Percentiles rank a stretch among this genome's conserved stretches.
phyloP scores from a whole-genome alignment of 2,113 vertebrate genomes.

The Pterophyllum scalare region DNA sequence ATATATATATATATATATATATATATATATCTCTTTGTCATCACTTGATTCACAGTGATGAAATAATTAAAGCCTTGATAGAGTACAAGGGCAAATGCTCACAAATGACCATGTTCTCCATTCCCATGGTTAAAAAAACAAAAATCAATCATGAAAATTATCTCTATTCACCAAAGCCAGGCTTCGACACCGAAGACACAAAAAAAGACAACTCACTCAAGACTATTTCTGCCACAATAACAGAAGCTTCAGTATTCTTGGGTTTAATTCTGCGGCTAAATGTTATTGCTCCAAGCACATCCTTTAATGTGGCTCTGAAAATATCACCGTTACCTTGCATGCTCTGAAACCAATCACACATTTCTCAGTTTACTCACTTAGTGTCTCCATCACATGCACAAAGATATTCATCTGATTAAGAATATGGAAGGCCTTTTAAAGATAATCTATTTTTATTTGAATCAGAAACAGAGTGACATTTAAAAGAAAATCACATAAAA shows the following conservation, averaged over 20 bases:
- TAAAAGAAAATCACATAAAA: constrained; percentile 3
- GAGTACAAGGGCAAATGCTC: constrained; percentile 32
- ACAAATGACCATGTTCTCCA: constrained; percentile 32
- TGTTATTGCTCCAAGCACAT: constrained; percentile 35
- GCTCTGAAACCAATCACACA: constrained; percentile 18
- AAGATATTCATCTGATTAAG: constrained; percentile 36
- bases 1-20: no score
- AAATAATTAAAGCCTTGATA: constrained; percentile 45
- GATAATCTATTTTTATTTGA: constrained; percentile 33
- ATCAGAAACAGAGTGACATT: constrained; percentile 30
- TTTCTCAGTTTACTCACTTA: constrained; percentile 8
- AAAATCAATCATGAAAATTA: constrained; percentile 46
- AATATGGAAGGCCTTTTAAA: constrained; percentile 25
- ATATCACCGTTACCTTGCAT: constrained; percentile 31
- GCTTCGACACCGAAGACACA: constrained; percentile 1
- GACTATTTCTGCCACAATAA: constrained; percentile 8
- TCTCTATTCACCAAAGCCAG: constrained; percentile 1
- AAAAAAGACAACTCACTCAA: not conserved
- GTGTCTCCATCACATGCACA: not conserved
- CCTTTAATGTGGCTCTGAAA: constrained; percentile 39
- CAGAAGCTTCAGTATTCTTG: not conserved
- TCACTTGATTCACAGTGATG: constrained; percentile 31
- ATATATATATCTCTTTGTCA: no score
- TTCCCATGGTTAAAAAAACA: constrained; percentile 39
- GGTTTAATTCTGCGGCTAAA: constrained; percentile 20